Base-by-base conservation (phyloP, 1,140 invertebrate species). In the Cydia amplana region DNA sequence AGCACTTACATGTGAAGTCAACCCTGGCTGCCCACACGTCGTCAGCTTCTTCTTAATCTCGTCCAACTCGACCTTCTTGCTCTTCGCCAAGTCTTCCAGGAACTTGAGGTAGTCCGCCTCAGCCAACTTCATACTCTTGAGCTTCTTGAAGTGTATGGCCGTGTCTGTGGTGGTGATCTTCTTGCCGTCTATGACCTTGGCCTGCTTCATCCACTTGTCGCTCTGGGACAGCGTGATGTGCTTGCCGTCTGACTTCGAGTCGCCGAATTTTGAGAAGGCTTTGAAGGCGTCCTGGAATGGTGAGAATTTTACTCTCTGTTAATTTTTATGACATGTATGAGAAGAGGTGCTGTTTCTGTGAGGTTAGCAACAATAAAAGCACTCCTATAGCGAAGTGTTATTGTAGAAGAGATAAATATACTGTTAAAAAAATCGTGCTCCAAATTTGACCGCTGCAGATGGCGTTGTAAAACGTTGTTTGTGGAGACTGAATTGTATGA, bases 161-260 rank as follows among this genome's bases (percentile, higher is more conserved):
- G 97, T 98, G 83, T 98, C 97, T 2, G 97, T 98, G 9, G 97
- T 97, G 0, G 97, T 97, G 75, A 98, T 96, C 82, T 96, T 97
- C 90, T 98, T 98, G 0, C 95, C 96, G 81, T 98, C 97, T 73
- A 98, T 97, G n/a, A 98, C 96, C 85, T 86, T 92, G 4, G 98
- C 97, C 87, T 98, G 97, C 82, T 98, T 98, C 95, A 98, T 97
- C 97, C 98, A 98, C 90, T 98, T 98, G 90, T 98, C 97, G 83
- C 96, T 97, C 87, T 98, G 97, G 23, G 96, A 97, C 1, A 98
- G 90, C 0, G 97, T 98, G 72, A 98, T 97, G 23, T 95, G 93
- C 87, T 97, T 97, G 6, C 98, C 98, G 83, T 97, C 97, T 10
- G 96, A 96, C 83, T 97, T 98, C 1, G 94, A 94, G 85, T 98